A percentile compares a stretch with the other conserved stretches of the same genome.
Conservation (phyloP, 2,113 vertebrate species). For the Brachypodius melanocephalos region DNA sequence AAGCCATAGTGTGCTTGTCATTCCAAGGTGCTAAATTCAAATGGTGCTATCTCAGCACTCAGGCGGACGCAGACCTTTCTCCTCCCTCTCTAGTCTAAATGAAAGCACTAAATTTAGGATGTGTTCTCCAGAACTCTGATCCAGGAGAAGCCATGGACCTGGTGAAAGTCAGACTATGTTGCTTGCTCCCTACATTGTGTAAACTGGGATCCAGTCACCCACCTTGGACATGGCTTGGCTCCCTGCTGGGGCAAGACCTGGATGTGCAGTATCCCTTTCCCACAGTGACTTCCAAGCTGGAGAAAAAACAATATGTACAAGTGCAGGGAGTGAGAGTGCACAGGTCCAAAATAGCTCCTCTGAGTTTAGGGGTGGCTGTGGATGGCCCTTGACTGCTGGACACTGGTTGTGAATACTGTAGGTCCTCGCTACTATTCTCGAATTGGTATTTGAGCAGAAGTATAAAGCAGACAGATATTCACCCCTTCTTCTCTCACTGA, state of each 20-base stretch:
- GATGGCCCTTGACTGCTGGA: not conserved
- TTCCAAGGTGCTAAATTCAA: not conserved
- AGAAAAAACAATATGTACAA: accelerated
- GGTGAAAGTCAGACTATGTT: not conserved
- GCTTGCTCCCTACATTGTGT: accelerated
- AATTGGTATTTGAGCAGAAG: not conserved
- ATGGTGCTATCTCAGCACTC: not conserved
- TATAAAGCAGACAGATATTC: not conserved
- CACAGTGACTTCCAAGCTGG: not conserved
- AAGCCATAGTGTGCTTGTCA: not conserved
- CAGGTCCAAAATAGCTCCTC: not conserved
- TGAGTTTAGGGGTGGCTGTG: not conserved
- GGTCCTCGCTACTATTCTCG: not conserved
- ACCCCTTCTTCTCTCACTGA: not conserved
- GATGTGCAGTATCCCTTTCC: not conserved
- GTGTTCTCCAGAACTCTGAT: not conserved
- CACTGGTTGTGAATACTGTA: not conserved
- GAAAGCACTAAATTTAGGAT: not conserved
- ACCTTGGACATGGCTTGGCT: not conserved
- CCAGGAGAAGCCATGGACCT: not conserved
- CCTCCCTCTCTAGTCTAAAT: not conserved
- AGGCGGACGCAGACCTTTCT: not conserved
- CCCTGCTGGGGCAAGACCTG: not conserved
- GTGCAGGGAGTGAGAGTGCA: not conserved
- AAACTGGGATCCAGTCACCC: not conserved